Evolutionary conservation across 2,113 vertebrate species (phyloP).

Genomic region (Gyps fulvus): DNA sequence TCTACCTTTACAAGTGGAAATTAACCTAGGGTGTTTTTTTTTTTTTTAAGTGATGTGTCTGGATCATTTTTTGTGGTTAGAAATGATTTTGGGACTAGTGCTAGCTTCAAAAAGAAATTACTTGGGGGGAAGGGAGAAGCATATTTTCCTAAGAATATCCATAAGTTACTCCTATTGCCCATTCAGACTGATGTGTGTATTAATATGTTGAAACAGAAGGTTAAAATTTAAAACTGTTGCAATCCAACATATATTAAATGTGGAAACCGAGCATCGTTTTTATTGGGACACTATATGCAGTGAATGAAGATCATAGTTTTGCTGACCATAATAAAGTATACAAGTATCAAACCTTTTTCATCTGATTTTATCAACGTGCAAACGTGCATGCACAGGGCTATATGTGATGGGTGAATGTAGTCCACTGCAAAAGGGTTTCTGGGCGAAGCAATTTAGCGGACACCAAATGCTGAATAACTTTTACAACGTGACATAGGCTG

Average conservation of each 20-base stretch:
- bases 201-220: neutral
- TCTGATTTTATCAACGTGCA: neutral
- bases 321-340: neutral
- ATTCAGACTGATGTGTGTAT: neutral
- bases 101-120: neutral
- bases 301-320: neutral
- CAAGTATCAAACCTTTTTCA: neutral
- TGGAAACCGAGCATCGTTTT: neutral
- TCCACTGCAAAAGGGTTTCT: neutral
- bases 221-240: neutral
- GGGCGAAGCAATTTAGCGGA: neutral
- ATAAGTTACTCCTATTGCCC: neutral
- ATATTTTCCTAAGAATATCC: neutral
- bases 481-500: fast-evolving
- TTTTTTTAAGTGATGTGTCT: neutral
- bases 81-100: neutral
- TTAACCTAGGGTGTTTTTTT: neutral
- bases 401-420: fast-evolving
- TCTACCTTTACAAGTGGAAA: conserved; percentile 11
- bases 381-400: fast-evolving
- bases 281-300: too few relatives aligned
- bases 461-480: neutral
- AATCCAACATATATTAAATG: neutral
- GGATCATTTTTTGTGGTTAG: neutral
- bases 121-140: neutral